Conservation (phyloP, 2,113 vertebrate species). For the Entomyzon cyanotis region DNA sequence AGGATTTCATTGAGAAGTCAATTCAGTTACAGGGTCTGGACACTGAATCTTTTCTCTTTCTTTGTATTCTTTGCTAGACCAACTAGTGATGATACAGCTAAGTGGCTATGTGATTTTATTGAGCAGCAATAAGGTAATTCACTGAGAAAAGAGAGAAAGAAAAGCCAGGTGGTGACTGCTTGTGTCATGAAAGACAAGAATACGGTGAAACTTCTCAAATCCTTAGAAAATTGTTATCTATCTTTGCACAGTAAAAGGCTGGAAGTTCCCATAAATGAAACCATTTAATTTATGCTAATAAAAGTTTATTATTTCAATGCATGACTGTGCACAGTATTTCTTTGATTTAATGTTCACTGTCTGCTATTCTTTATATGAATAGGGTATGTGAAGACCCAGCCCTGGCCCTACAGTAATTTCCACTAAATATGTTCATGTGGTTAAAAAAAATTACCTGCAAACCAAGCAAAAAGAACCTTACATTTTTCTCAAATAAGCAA, state of each 20-base stretch:
- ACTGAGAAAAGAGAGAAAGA: not conserved
- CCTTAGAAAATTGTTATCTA: not conserved
- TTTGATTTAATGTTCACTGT: not conserved
- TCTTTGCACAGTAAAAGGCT: not conserved
- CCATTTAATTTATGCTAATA: not conserved
- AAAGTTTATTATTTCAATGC: not conserved
- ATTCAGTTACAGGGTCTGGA: not conserved
- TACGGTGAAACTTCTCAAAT: not conserved
- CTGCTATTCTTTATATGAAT: not conserved
- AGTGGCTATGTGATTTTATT: not conserved
- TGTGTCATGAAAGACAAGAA: not conserved
- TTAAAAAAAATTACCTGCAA: not conserved
- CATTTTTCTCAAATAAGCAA: not conserved
- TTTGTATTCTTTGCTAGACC: not conserved
- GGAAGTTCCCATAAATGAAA: not conserved
- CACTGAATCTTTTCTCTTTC: not conserved
- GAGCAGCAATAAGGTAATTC: constrained; percentile 15
- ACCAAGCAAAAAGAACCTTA: not conserved
- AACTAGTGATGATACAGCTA: not conserved
- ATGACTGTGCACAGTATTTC: not conserved
- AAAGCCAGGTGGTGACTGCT: not conserved
- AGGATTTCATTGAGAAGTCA: constrained; percentile 2
- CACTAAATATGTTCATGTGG: not conserved
- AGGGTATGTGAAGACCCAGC: not conserved
- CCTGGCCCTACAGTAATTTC: not conserved